Evolutionary conservation across 2,888 invertebrate genomes (phyloP), one percentile per base, ranked within the genome.

Genomic region (Tenthredo mesomela): DNA sequence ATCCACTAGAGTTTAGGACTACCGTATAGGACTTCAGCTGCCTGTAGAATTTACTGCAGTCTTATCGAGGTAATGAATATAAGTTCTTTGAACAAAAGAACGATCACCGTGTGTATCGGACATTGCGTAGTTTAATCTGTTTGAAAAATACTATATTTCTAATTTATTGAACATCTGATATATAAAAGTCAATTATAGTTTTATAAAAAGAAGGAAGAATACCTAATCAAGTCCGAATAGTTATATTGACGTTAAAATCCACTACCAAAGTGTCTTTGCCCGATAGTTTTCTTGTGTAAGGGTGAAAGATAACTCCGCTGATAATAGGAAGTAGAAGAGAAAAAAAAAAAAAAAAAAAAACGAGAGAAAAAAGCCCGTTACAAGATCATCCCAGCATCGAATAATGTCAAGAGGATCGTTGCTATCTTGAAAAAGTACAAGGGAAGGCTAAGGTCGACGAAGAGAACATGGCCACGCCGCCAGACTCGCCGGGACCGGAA

Each of bases 401-500:
- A 80, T 50, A 58, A 80, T 80, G 80, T 80, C 61, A 29, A 37
- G 61, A 40, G 80, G 12, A 80, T 61, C 80, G 40, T 80, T 61
- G 80, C 40, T 61, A 37, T 61, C n/a, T 80, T 80, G 80, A 80
- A 40, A 21, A 58, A 61, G 61, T 61, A 50, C 61, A 21, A 61
- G 29, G 40, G 37, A 61, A 61, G 80, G 58, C 58, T 80, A 61
- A 61, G 58, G 80, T 80, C 61, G 61, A 61, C 80, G 37, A 50
- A 82, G 82, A 43, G 87, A 87, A 85, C 85, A 97, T 97, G 97
- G 97, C 97, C 90, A 97, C 97, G 88, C 97, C 97, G 87, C 97
- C 97, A 86, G 97, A 97, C 88, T 97, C 97, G 88, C 97, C 97
- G 82, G 93, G 92, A 87, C 96, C 97, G 88, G 97, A 97, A 93